These are phyloP conservation scores for Lepidurus arcticus DNA, from an alignment of 1,140 invertebrate genomes.

Conservation along the genomic window DNA sequence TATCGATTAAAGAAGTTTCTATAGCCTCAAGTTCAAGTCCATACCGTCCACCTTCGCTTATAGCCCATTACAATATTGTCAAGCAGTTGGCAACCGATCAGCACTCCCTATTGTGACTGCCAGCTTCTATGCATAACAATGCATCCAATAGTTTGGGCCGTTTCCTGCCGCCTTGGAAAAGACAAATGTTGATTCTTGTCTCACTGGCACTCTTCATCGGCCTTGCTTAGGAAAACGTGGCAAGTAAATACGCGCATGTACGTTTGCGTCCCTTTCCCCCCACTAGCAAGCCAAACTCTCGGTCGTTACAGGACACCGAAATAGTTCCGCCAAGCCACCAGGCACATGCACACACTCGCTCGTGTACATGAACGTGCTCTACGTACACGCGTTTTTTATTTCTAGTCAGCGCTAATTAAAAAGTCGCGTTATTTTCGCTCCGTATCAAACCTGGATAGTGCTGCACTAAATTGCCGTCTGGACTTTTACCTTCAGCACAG, in stretches of 20 bases:
- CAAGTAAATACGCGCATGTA: slow-evolving; percentile 9
- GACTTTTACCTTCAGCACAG: background rate
- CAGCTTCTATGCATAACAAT: background rate
- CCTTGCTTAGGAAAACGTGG: slow-evolving; percentile 16
- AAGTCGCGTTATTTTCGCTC: no score
- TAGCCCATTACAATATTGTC: background rate
- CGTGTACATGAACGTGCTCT: background rate
- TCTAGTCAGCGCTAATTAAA: no score
- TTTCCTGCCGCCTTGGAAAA: background rate
- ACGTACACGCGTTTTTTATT: no score
- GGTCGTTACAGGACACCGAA: background rate
- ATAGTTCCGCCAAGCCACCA: background rate
- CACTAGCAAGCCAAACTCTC: slow-evolving; percentile 1
- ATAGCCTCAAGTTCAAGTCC: background rate
- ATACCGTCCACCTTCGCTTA: background rate
- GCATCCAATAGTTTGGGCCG: background rate
- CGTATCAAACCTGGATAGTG: no score
- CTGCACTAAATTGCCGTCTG: background rate
- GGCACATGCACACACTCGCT: slow-evolving; percentile 11
- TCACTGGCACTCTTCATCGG: background rate
- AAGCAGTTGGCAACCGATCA: background rate
- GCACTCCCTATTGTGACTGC: background rate
- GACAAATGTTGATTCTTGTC: background rate
- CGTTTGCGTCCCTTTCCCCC: background rate
- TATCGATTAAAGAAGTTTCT: background rate